phyloP scores from a whole-genome alignment of 2,888 invertebrate genomes.

The Trachelus stipa region DNA sequence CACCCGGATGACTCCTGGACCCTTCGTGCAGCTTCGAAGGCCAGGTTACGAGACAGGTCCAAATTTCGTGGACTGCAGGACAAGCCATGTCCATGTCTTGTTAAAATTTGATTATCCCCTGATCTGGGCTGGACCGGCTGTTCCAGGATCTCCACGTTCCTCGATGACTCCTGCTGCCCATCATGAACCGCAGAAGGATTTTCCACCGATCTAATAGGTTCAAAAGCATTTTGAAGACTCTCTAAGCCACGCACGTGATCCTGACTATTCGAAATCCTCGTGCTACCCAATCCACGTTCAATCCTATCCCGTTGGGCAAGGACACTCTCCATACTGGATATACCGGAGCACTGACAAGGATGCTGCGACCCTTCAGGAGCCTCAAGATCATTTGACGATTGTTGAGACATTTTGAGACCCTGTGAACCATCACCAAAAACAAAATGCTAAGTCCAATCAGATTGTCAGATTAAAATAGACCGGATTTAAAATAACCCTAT shows the following conservation, averaged over 20 bases:
- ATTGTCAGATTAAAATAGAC: neutral
- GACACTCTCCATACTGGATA: constrained; percentile 42
- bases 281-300: constrained; percentile 40
- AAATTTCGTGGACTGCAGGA: constrained; percentile 46
- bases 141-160: constrained; percentile 39
- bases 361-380: constrained; percentile 42
- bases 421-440: neutral
- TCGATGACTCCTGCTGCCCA: constrained; percentile 39
- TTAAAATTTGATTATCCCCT: constrained; percentile 34
- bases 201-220: constrained; percentile 44
- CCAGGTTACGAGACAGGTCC: constrained; percentile 44
- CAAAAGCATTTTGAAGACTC: constrained; percentile 42
- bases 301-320: constrained; percentile 39
- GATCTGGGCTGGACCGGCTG: constrained; percentile 35
- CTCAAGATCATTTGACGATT: constrained; percentile 39
- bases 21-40: constrained; percentile 43
- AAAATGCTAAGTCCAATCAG: neutral
- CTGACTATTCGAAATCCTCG: constrained; percentile 35
- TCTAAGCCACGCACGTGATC: constrained; percentile 44
- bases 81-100: constrained; percentile 36
- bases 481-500: neutral
- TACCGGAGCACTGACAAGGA: constrained; percentile 47
- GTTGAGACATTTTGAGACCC: constrained; percentile 40
- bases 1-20: constrained; percentile 41
- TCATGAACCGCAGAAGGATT: constrained; percentile 35